Conservation (phyloP, 2,888 invertebrate genomes). For the Lycocerus yunnanus region DNA sequence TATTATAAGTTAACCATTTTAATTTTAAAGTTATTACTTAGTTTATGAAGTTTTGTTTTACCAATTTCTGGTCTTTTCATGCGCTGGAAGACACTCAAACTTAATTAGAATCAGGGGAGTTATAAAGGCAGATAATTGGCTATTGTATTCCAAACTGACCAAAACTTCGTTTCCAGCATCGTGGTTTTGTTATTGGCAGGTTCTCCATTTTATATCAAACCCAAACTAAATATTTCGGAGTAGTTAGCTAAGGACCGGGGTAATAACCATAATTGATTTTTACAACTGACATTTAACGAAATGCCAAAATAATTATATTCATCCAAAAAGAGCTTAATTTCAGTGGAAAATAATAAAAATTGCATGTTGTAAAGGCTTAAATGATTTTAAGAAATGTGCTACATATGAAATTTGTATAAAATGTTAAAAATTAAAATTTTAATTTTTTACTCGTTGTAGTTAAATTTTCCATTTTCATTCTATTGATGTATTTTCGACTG, state of each 20-base stretch:
- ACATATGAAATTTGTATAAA: too few relatives aligned
- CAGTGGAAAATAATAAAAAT: too few relatives aligned
- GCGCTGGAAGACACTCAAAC: conserved; percentile 16
- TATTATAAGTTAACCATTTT: conserved; percentile 9
- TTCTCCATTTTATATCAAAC: background rate
- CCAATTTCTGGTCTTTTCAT: background rate
- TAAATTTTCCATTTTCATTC: background rate
- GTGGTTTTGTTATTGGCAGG: conserved; percentile 26
- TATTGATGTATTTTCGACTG: background rate
- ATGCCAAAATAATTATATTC: too few relatives aligned
- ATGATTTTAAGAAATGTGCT: too few relatives aligned
- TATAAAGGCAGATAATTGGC: conserved; percentile 30
- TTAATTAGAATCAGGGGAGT: conserved; percentile 28
- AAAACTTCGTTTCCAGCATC: conserved; percentile 25
- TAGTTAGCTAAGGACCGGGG: background rate
- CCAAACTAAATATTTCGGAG: background rate
- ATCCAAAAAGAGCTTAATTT: too few relatives aligned
- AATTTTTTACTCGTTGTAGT: background rate
- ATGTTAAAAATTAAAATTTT: background rate
- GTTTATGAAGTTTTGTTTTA: conserved; percentile 22
- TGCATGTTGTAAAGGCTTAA: too few relatives aligned
- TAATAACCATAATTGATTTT: background rate
- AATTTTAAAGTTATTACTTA: conserved; percentile 23
- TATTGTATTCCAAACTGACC: conserved; percentile 31
- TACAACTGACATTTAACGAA: too few relatives aligned